A percentile compares a stretch with the other conserved stretches of the same genome.
Evolutionary conservation across 2,888 invertebrate species (phyloP).

Genomic region (Atherix ibis): DNA sequence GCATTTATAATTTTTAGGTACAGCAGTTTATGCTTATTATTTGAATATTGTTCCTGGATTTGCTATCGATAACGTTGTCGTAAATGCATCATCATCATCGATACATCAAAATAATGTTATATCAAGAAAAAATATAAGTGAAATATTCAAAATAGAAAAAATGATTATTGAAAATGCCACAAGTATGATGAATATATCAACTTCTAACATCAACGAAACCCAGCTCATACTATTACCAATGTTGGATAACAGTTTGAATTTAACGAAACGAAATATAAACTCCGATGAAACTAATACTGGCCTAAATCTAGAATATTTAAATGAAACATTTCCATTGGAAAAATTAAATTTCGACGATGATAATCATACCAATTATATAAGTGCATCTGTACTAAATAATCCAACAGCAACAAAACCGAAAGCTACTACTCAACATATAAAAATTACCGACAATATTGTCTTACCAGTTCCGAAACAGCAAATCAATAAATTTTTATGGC

Average conservation of each 20-base stretch:
- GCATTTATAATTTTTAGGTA: constrained; percentile 6
- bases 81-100: constrained; percentile 25
- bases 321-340: constrained; percentile 7
- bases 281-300: constrained; percentile 12
- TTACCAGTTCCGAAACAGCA: constrained; percentile 29
- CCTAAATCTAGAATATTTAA: constrained; percentile 7
- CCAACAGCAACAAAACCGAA: too few species aligned
- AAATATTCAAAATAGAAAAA: constrained; percentile 23
- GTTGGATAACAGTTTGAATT: too few species aligned
- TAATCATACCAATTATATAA: constrained; percentile 2
- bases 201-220: constrained; percentile 1
- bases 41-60: constrained; percentile 29
- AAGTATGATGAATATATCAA: constrained; percentile 2
- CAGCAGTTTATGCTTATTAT: constrained; percentile 30
- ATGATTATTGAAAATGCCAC: constrained; percentile 13
- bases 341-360: neutral
- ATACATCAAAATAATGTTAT: constrained; percentile 24
- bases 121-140: constrained; percentile 25
- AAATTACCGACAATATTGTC: constrained; percentile 16
- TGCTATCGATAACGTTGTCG: constrained; percentile 29
- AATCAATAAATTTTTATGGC: constrained; percentile 43
- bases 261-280: too few species aligned
- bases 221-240: constrained; percentile 11
- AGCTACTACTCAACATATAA: constrained; percentile 1
- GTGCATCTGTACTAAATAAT: constrained; percentile 1